Evolutionary conservation across 1,140 invertebrate species (phyloP).

Genomic region (Glossosoma conforme): DNA sequence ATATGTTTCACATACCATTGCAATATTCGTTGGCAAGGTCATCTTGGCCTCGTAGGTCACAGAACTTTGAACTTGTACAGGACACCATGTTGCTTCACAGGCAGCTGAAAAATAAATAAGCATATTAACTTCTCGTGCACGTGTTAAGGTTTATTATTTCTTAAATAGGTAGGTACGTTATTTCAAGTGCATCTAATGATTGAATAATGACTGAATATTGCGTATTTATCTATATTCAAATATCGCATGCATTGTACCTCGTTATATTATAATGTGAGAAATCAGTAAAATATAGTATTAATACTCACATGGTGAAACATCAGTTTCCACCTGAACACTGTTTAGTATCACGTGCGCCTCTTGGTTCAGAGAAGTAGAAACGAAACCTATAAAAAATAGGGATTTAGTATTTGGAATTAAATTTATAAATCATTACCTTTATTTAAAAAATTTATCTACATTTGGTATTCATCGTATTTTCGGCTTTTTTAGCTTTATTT

Average conservation of each 20-base stretch:
- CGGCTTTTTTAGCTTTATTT: no score
- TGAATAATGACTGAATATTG: no score
- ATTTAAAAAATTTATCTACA: no score
- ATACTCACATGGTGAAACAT: conserved; percentile 24
- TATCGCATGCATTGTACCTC: no score
- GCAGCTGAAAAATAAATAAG: conserved; percentile 17
- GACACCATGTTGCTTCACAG: conserved; percentile 28
- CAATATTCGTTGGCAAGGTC: conserved; percentile 19
- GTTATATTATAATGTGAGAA: no score
- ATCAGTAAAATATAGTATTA: neutral
- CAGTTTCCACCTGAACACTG: conserved; percentile 17
- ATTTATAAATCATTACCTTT: no score
- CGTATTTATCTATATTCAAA: no score
- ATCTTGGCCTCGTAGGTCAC: conserved; percentile 14
- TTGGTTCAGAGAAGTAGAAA: conserved; percentile 11
- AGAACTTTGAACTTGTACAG: conserved; percentile 5
- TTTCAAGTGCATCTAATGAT: no score
- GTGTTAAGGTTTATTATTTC: no score
- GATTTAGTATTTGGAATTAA: no score
- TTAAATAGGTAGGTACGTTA: no score
- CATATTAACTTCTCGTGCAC: neutral
- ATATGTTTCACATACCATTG: conserved; percentile 14
- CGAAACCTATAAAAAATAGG: conserved; percentile 15
- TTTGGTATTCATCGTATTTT: no score
- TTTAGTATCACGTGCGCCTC: conserved; percentile 19